A percentile compares a stretch with the other conserved stretches of the same genome.
Conservation (phyloP, 2,797 vertebrate genomes). For the Hapalemur alaotrensis region DNA sequence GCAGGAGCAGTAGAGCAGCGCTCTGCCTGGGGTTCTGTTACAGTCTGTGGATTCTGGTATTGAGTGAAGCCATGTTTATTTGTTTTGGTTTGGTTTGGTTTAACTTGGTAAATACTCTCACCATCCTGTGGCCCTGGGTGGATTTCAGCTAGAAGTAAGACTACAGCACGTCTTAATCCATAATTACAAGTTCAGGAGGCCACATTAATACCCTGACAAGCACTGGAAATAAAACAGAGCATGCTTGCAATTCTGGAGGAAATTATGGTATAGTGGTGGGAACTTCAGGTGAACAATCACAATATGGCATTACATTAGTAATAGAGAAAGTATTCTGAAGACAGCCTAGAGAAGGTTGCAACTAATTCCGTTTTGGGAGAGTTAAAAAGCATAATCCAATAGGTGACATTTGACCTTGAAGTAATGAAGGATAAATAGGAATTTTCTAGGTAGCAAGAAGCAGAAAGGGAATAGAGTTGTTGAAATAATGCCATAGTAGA, state of each 20-base stretch:
- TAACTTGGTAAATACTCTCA: neutral
- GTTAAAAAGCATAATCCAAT: neutral
- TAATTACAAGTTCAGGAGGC: neutral
- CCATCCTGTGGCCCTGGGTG: neutral
- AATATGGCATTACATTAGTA: neutral
- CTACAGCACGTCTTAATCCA: neutral
- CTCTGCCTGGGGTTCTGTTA: fast-evolving
- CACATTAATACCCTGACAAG: neutral
- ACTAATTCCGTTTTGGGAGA: neutral
- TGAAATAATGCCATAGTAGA: neutral
- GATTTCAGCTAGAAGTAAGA: neutral
- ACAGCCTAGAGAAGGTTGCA: neutral
- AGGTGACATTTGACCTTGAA: neutral
- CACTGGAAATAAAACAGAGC: neutral
- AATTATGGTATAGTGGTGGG: neutral
- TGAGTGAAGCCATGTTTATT: neutral
- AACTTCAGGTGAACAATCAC: neutral
- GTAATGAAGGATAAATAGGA: neutral
- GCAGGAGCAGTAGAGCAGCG: fast-evolving
- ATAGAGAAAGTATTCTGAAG: neutral
- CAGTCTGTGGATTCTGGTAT: neutral
- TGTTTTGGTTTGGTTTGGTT: neutral
- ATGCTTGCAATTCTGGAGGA: neutral
- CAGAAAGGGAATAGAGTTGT: neutral
- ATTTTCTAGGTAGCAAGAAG: neutral